Evolutionary conservation across 1,140 invertebrate species (phyloP), one percentile per base, ranked within the genome.

Genomic region (Charaxes varanes): DNA sequence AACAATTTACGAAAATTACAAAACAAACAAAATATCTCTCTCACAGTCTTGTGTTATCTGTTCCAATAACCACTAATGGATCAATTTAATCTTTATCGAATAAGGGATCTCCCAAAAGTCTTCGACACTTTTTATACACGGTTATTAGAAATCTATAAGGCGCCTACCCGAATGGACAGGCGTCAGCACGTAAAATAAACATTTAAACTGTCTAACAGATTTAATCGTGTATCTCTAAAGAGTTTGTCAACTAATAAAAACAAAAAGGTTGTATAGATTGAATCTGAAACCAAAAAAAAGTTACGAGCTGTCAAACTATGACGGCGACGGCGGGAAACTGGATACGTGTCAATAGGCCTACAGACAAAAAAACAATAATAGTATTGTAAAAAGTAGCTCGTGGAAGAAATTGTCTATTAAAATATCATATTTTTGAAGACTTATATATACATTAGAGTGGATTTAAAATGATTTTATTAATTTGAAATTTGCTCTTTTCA

Each of bases 311-410:
- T 73, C 69, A 73, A 48, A 53, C 31, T 40, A 44, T 65, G 66
- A 67, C 61, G 65, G 59, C 59, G 56, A 57, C 69, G 63, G 50
- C 67, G 63, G 63, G 54, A 60, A 64, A 34, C 37, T 41, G 57
- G n/a, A 60, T 41, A 51, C 51, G 61, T 53, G n/a, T n/a, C 62
- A 58, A 63, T 69, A 69, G 65, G 68, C 60, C 62, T 69, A 69
- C 38, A 42, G 42, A 44, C 37, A 63, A 62, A 59, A 60, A 60
- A 64, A 17, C n/a, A 12, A 8, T 34, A 6, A 18, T 32, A 14
- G 17, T 32, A 57, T 51, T n/a, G n/a, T n/a, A n/a, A n/a, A n/a
- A 49, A 48, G 23, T 12, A 26, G 23, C 13, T 26, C n/a, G n/a
- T n/a, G n/a, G n/a, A n/a, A n/a, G n/a, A n/a, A n/a, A n/a, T n/a